Conservation (phyloP, 2,888 invertebrate genomes). For the Melipona beecheii region DNA sequence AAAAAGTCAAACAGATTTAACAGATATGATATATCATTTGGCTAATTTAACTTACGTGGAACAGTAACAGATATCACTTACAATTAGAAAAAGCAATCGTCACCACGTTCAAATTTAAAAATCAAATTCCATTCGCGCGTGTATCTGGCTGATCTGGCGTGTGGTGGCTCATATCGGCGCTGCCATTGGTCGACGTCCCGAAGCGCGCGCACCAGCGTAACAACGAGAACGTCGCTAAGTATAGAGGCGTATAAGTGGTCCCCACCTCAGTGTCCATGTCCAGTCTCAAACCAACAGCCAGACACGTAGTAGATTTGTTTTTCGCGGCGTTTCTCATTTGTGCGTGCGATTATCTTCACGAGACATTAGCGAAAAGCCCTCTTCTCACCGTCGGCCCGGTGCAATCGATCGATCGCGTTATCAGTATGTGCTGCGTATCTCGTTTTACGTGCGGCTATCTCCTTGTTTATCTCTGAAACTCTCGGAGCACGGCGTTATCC, state of each 20-base stretch:
- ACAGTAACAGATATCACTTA: not conserved
- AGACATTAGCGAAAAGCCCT: not conserved
- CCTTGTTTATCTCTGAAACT: constrained; percentile 14
- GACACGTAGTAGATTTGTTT: constrained; percentile 41
- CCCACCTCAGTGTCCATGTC: constrained; percentile 47
- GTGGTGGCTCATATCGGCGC: constrained; percentile 4
- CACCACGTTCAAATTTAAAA: constrained; percentile 13
- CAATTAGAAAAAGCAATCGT: not conserved
- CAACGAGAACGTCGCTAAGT: constrained; percentile 42
- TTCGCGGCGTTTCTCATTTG: not conserved
- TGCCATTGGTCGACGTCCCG: constrained; percentile 36
- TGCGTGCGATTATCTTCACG: constrained; percentile 27
- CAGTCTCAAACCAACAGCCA: constrained; percentile 68
- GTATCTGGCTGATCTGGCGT: not conserved
- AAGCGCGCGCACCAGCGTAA: constrained; percentile 39
- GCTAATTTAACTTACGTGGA: not conserved
- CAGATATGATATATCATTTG: not conserved
- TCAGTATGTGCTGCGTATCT: constrained; percentile 15
- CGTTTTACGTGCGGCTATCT: not conserved
- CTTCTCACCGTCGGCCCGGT: not conserved
- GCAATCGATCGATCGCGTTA: constrained; percentile 23
- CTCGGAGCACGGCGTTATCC: not conserved
- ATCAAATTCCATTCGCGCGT: constrained; percentile 19
- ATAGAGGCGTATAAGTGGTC: constrained; percentile 62
- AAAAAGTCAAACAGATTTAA: not conserved